Percentiles rank a stretch among this genome's conserved stretches.
phyloP scores from a whole-genome alignment of 1,140 invertebrate genomes.

The Drosophila arizonae region DNA sequence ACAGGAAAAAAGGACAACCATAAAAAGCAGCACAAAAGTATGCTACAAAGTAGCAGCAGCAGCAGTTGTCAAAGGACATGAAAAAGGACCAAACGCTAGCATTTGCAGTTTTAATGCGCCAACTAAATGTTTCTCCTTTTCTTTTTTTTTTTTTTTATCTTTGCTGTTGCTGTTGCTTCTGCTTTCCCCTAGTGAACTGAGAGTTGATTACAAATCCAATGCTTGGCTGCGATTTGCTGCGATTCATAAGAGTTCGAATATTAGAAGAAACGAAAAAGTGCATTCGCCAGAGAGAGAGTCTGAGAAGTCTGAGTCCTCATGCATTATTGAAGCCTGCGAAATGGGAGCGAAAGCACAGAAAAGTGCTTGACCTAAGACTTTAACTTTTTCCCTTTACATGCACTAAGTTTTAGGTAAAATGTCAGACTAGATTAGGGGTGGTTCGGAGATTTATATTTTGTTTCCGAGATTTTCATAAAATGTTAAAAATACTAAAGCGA shows the following conservation, averaged over 20 bases:
- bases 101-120: slow-evolving; percentile 39
- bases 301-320: not conserved
- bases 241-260: slow-evolving; percentile 10
- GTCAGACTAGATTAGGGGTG: too few relatives aligned
- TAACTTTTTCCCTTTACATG: too few relatives aligned
- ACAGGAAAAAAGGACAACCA: slow-evolving; percentile 9
- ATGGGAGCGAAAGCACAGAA: not conserved
- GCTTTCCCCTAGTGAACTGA: not conserved
- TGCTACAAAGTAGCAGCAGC: slow-evolving; percentile 18
- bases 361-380: too few relatives aligned
- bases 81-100: slow-evolving; percentile 24
- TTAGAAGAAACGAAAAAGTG: not conserved
- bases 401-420: too few relatives aligned
- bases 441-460: too few relatives aligned
- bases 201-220: slow-evolving; percentile 26
- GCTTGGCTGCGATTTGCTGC: not conserved
- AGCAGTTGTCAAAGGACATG: slow-evolving; percentile 4
- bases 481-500: too few relatives aligned
- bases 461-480: too few relatives aligned
- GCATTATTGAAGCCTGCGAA: not conserved
- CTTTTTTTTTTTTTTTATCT: not conserved
- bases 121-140: slow-evolving; percentile 23
- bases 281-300: not conserved
- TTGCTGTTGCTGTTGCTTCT: not conserved
- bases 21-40: slow-evolving; percentile 13